Conservation (phyloP, 2,113 vertebrate species). For the Miniopterus natalensis region DNA sequence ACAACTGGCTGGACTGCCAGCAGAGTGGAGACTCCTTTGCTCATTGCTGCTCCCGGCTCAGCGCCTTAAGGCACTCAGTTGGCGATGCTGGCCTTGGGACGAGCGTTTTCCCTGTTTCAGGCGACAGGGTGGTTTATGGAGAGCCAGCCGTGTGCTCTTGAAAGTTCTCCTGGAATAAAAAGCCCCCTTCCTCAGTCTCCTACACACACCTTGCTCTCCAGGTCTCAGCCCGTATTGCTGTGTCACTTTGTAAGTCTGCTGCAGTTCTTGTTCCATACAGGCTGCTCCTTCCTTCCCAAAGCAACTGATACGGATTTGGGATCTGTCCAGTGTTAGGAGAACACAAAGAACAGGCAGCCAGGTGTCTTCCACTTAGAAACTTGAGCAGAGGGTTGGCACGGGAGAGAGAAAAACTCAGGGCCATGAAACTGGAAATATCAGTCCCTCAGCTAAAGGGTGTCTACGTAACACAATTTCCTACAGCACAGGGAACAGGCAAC, state of each 20-base stretch:
- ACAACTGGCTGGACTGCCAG: neutral
- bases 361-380: neutral
- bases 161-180: neutral
- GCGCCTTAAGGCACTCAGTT: neutral
- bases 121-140: neutral
- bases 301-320: neutral
- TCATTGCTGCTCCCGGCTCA: neutral
- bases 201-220: neutral
- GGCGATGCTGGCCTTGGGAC: neutral
- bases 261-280: neutral
- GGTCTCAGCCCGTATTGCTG: neutral
- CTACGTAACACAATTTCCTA: neutral
- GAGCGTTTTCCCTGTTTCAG: neutral
- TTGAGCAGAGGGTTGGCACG: neutral
- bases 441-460: neutral
- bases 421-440: neutral
- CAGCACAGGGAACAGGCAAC: neutral
- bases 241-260: neutral
- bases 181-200: neutral
- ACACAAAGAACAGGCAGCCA: neutral
- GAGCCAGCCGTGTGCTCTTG: neutral
- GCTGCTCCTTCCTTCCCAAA: neutral
- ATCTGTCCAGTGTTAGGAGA: neutral
- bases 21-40: neutral
- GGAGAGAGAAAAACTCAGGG: neutral